These are phyloP conservation scores for Gallinago jamesoni DNA, from an alignment of 2,113 vertebrate genomes.

Conservation along the genomic window DNA sequence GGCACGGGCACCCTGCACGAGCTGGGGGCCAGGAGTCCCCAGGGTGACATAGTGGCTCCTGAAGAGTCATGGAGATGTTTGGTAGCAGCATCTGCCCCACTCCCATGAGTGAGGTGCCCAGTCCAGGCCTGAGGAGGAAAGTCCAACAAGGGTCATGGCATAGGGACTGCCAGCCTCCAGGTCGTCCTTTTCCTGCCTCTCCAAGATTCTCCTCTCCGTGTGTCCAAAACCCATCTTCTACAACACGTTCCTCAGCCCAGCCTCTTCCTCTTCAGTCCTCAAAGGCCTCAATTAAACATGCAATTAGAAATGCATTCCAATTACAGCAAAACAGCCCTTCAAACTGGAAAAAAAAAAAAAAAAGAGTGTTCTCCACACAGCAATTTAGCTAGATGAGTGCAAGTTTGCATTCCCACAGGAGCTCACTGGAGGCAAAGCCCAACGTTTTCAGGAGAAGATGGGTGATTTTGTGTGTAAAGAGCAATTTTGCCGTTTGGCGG, in stretches of 20 bases:
- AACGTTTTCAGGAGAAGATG: neutral
- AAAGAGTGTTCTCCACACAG: neutral
- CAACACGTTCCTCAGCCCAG: neutral
- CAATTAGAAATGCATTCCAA: neutral
- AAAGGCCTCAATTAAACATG: neutral
- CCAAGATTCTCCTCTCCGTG: fast-evolving
- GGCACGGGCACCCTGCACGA: neutral
- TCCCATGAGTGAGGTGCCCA: neutral
- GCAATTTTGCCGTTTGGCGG: neutral
- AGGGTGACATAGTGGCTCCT: neutral
- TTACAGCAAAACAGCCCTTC: neutral
- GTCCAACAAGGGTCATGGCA: neutral
- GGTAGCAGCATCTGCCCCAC: neutral
- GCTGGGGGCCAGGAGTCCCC: neutral
- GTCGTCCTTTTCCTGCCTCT: neutral
- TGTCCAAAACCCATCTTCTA: neutral
- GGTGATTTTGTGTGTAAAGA: neutral
- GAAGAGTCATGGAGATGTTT: neutral
- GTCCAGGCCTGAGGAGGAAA: neutral
- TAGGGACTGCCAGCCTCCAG: neutral
- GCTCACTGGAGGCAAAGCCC: neutral
- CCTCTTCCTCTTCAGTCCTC: neutral
- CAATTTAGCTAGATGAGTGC: neutral
- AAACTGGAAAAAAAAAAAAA: neutral
- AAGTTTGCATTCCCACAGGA: neutral